Base-by-base conservation (phyloP, 2,113 vertebrate species). In the Syngnathus scovelli region DNA sequence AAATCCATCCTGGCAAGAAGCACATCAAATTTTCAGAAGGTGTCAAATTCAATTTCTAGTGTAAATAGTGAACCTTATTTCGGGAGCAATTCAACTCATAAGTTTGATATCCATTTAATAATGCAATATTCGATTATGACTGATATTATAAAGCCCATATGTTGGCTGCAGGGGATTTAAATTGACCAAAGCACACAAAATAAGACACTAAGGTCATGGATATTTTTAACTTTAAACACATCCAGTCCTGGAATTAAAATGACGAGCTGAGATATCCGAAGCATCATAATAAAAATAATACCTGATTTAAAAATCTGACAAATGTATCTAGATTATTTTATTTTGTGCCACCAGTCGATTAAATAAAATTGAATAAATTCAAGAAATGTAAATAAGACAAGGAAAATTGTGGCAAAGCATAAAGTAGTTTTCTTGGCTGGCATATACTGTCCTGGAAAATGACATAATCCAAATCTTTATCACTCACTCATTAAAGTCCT, bases 21-120 rank as follows among this genome's bases (percentile, higher is more conserved):
- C 61, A 21, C 66, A 85, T 88, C 3, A 80, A 86, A 74, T 13
- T 82, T 88, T 87, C 54, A 88, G 33, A 54, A 60, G 43, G 69
- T 13, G 54, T 52, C 37, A 4, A 54, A 66, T 76, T 76, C 71
- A 76, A 75, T 86, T 80, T 83, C 71, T 68, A 70, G 51, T 63
- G 68, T 80, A 84, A 87, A 89, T 82, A 83, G 27, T 66, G 16
- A 59, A 55, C 16, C 41, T 44, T 66, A 60, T 68, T 66, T 54
- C 13, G 6, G 61, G 19, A 64, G 51, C 46, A 48, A 49, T 39
- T 44, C 39, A 36, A 21, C 64, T 74, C 21, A 27, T 51, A 19
- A 46, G 61, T 59, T 68, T 73, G 69, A 80, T 33, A 39, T 10
- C 54, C 0, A 1, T 68, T 77, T 43, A 79, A 81, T 81, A 74